These are phyloP conservation scores for Telmatochromis brichardi DNA, from an alignment of 2,113 vertebrate genomes.

Conservation along the genomic window DNA sequence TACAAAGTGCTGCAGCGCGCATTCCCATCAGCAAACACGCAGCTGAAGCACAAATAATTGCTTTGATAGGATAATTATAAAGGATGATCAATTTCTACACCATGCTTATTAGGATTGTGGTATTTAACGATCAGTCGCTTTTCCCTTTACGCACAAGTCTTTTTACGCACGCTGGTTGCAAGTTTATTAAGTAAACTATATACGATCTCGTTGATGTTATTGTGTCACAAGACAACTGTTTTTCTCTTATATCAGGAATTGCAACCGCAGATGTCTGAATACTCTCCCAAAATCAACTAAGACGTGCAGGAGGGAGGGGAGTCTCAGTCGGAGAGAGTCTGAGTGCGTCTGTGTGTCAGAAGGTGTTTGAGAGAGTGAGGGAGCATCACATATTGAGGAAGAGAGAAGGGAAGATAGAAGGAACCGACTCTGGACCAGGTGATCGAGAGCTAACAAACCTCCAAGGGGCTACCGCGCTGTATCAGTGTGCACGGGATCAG, in stretches of 20 bases:
- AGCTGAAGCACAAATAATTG: not conserved
- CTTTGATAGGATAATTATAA: not conserved
- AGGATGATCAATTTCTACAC: not conserved
- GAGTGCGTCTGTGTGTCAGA: conserved; percentile 51
- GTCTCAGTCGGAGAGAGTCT: conserved; percentile 48
- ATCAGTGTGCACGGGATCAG: conserved; percentile 70
- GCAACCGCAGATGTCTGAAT: conserved; percentile 53
- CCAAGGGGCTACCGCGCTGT: conserved; percentile 70
- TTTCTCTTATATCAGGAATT: conserved; percentile 59
- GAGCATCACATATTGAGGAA: conserved; percentile 46
- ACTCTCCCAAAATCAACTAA: conserved; percentile 57
- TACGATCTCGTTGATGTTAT: not conserved
- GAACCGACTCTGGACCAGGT: conserved; percentile 72
- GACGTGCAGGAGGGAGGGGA: conserved; percentile 60
- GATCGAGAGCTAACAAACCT: conserved; percentile 72
- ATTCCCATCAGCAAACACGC: not conserved
- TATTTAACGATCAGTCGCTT: not conserved
- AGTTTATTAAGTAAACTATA: not conserved
- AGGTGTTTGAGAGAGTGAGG: conserved; percentile 56
- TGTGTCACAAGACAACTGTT: not conserved
- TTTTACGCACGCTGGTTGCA: conserved; percentile 25
- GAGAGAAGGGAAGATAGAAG: conserved; percentile 56
- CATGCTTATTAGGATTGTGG: not conserved
- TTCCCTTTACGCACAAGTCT: conserved; percentile 5
- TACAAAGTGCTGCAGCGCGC: not conserved